Evolutionary conservation across 2,888 invertebrate species (phyloP).

Genomic region (Lasioglossum figueresi): DNA sequence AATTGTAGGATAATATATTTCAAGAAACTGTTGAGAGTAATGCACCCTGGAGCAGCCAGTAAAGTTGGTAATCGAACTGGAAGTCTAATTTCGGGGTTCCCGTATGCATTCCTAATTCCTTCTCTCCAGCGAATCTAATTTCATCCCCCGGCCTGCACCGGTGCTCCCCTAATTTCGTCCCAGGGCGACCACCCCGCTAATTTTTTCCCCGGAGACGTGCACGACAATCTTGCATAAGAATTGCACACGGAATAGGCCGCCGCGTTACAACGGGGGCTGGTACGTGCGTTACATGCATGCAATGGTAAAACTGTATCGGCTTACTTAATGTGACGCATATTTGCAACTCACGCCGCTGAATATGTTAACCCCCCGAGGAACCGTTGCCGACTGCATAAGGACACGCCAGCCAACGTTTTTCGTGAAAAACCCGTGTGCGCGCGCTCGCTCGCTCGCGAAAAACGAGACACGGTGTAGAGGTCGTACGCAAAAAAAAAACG

Average conservation of each 20-base stretch:
- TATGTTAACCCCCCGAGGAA: slow-evolving; percentile 27
- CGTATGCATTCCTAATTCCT: slow-evolving; percentile 24
- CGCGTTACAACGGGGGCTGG: slow-evolving; percentile 12
- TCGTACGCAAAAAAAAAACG: not conserved
- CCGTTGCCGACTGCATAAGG: slow-evolving; percentile 12
- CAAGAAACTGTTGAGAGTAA: not conserved
- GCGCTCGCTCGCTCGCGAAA: not conserved
- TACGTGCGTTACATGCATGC: slow-evolving; percentile 38
- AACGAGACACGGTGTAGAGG: not conserved
- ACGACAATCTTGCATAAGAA: slow-evolving; percentile 48
- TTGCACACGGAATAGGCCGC: slow-evolving; percentile 36
- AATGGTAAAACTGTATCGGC: slow-evolving; percentile 44
- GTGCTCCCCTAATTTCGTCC: slow-evolving; percentile 46
- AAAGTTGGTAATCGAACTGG: slow-evolving; percentile 1
- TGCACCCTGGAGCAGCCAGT: not conserved
- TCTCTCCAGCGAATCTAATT: slow-evolving; percentile 27
- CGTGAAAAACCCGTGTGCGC: not conserved
- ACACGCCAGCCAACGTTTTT: slow-evolving; percentile 2
- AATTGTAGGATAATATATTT: not conserved
- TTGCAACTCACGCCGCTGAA: slow-evolving; percentile 53
- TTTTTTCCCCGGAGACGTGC: slow-evolving; percentile 43
- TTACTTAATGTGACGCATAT: slow-evolving; percentile 52
- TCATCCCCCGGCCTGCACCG: slow-evolving; percentile 7
- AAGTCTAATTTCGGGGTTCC: slow-evolving; percentile 20
- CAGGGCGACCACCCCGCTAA: slow-evolving; percentile 34